Evolutionary conservation across 1,140 invertebrate species (phyloP).

Genomic region (Coptotermes formosanus): DNA sequence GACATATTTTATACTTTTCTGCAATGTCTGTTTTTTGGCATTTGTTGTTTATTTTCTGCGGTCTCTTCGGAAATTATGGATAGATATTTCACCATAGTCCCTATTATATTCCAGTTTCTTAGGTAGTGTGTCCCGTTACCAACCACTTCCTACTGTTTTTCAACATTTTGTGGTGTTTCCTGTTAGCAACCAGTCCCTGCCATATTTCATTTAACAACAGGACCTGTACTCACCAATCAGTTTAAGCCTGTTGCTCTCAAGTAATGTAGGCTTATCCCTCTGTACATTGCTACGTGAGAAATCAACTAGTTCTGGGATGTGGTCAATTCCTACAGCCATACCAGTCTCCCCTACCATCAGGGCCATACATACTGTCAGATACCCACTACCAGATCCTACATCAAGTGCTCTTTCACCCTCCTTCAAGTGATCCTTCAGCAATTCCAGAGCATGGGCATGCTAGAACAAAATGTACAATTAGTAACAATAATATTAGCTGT

Average conservation of each 20-base stretch:
- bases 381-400: slow-evolving; percentile 94
- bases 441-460: slow-evolving; percentile 93
- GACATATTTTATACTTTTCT: no score
- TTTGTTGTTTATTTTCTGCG: no score
- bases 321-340: slow-evolving; percentile 85
- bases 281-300: slow-evolving; percentile 75
- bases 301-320: slow-evolving; percentile 82
- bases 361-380: slow-evolving; percentile 94
- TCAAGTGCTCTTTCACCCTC: slow-evolving; percentile 83
- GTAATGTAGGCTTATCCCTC: slow-evolving; percentile 67
- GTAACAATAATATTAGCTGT: background rate
- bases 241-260: slow-evolving; percentile 63
- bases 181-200: no score
- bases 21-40: no score
- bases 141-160: no score
- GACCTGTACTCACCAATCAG: slow-evolving; percentile 59
- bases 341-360: slow-evolving; percentile 79
- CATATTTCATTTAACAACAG: slow-evolving; percentile 8
- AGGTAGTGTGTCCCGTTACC: no score
- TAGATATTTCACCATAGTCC: no score
- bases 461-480: slow-evolving; percentile 38
- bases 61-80: no score
- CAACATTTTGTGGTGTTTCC: no score
- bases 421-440: slow-evolving; percentile 77
- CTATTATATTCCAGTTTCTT: no score